phyloP scores from a whole-genome alignment of 2,888 invertebrate species.

The Ceriagrion tenellum region DNA sequence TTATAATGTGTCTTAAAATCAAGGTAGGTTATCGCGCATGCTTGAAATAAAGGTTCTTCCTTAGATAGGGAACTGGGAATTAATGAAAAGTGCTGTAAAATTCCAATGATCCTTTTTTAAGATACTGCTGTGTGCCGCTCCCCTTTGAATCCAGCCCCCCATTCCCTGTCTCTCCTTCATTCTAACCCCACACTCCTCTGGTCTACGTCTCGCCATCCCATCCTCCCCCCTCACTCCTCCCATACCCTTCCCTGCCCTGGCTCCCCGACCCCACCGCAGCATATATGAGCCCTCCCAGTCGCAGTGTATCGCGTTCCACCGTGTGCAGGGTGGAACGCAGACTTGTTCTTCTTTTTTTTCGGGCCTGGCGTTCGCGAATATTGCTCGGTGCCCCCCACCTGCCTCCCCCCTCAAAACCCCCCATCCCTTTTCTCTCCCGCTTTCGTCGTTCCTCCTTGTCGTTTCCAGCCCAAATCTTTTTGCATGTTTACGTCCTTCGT shows the following conservation, averaged over 20 bases:
- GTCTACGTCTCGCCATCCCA: too few relatives aligned
- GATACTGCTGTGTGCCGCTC: too few relatives aligned
- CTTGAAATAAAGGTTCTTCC: too few relatives aligned
- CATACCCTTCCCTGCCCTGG: neutral
- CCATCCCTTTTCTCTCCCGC: neutral
- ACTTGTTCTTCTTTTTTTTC: neutral
- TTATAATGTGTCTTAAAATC: too few relatives aligned
- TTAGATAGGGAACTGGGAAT: too few relatives aligned
- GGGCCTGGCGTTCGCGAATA: neutral
- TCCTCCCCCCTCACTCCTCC: neutral
- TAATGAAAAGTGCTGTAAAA: too few relatives aligned
- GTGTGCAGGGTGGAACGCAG: neutral
- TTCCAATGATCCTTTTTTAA: too few relatives aligned
- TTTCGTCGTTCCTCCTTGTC: neutral
- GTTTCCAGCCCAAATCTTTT: neutral
- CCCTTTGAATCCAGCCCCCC: neutral
- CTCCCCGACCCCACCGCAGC: neutral
- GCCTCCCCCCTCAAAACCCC: neutral
- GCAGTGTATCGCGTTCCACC: slow-evolving; percentile 8
- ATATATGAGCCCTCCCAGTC: neutral
- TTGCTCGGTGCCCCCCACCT: neutral
- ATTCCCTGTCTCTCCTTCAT: neutral
- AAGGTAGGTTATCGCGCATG: too few relatives aligned
- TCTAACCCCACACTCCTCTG: neutral
- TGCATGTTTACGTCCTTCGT: too few relatives aligned